Base-by-base conservation (phyloP, 2,888 invertebrate genomes). In the Lepeophtheirus nordmannii region DNA sequence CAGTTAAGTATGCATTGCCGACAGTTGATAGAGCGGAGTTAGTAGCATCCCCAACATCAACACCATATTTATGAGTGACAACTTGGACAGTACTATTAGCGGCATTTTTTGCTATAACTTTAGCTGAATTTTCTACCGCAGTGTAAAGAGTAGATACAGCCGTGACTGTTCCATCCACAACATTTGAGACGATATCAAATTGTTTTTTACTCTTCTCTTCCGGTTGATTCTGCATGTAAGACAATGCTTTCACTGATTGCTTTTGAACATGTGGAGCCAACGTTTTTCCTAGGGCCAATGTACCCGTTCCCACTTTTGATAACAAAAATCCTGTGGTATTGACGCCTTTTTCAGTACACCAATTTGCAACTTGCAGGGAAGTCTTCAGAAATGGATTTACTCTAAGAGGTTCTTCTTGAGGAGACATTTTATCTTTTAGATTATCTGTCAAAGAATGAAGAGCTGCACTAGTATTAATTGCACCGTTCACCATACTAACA, bases 41-140 rank as follows among this genome's bases (percentile, higher is more conserved):
- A 0, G 85, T 82, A 3, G 84, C 77, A 68, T 78, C 78, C 1
- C 83, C 83, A 40, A 83, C 85, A 20, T 83, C 80, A n/a, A 30
- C 12, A 7, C 30, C 79, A 76, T 77, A 86, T 85, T 82, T 85
- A 73, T 86, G 82, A 70, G 83, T 78, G 41, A 87, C 85, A 67
- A 86, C 80, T 72, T 82, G 80, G 0, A 86, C 85, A 0, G 86
- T 86, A 74, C 87, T 86, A 70, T 83, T 78, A 64, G 84, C 82
- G 23, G 87, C 22, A 57, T 64, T 64, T 14, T 40, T 56, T 9
- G 83, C 85, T 61, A 81, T 72, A 62, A 82, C 81, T 67, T 79
- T 79, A 0, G 85, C 85, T 0, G 86, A 85, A 61, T 80, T 78
- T 72, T 87, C 86, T 46, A 87, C 74, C 1, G 85, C 82, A 70